Base-by-base conservation (phyloP, 2,888 invertebrate species). In the Caenorhabditis zanzibari region DNA sequence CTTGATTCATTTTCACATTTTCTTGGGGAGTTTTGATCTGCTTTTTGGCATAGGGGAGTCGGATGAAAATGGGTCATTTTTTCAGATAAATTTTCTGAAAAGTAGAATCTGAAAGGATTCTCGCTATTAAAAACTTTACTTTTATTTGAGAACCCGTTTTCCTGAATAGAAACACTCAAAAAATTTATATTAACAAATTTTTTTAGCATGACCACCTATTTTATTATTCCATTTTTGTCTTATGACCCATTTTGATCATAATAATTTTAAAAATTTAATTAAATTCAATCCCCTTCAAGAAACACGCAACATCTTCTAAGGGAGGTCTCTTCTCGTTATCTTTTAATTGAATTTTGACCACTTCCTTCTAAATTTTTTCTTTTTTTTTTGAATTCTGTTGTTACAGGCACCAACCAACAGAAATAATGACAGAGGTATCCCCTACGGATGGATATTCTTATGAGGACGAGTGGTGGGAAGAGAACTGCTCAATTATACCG, bases 401-500 rank as follows among this genome's bases (percentile, higher is more conserved):
- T 52, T 47, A 12, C 19, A 44, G 52, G 16, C 2, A 49, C 24
- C 16, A 28, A 28, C 10, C 24, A 41, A 32, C 59, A n/a, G 32
- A 26, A 26, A 22, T 24, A 16, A 19, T 12, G 16, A 35, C 22
- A 9, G 47, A 41, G 35, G 24, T 2, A 19, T n/a, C n/a, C n/a
- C 44, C 69, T 1, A 35, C 61, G 7, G 73, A 73, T 52, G 68
- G 52, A 7, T 54, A 54, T 38, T 76, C 77, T 12, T 77, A 82
- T 19, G 85, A 82, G 66, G 82, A 88, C 54, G 86, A 86, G 54
- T 89, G 87, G 86, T 90, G 88, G 89, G 84, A 85, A 52, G 85
- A 82, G 63, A 87, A 88, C 71, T 90, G 90, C 41, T 84, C 86
- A 1, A 86, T 90, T 54, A 90, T 90, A 35, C 87, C 89, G 16